A percentile compares a stretch with the other conserved stretches of the same genome.
phyloP scores from a whole-genome alignment of 2,797 vertebrate genomes.

The Lepilemur ruficaudatus region DNA sequence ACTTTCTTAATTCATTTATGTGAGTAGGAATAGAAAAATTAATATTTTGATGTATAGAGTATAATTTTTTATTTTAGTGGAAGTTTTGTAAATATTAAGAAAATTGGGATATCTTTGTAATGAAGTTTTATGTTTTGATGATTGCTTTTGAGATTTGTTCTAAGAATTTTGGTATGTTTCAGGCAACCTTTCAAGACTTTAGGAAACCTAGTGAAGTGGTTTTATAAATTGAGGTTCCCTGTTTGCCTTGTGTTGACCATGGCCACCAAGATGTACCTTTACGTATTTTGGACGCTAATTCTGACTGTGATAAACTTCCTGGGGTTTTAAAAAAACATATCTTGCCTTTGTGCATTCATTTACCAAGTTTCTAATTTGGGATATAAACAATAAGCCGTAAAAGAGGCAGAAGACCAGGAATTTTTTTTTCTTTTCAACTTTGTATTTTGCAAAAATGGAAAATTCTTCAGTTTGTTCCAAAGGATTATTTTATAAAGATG shows the following conservation, averaged over 20 bases:
- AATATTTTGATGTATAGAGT: not conserved
- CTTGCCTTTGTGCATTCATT: not conserved
- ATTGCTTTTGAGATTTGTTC: conserved; percentile 24
- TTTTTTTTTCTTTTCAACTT: not conserved
- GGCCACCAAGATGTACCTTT: not conserved
- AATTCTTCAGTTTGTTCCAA: not conserved
- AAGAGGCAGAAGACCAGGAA: not conserved
- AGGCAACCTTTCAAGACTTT: not conserved
- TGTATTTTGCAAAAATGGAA: not conserved
- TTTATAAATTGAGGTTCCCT: not conserved
- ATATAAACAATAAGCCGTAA: not conserved
- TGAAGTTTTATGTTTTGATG: not conserved
- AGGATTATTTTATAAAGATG: not conserved
- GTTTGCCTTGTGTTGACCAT: not conserved
- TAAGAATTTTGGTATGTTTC: conserved; percentile 31
- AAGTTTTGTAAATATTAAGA: conserved; percentile 34
- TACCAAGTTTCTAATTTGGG: not conserved
- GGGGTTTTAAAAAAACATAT: not conserved
- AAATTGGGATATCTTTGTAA: not conserved
- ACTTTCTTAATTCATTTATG: not conserved
- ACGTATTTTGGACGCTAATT: not conserved
- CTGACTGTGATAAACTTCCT: not conserved
- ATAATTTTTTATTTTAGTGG: conserved; percentile 37
- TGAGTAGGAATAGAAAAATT: not conserved
- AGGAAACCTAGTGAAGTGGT: not conserved